Evolutionary conservation across 2,888 invertebrate species (phyloP).

Genomic region (Xylophagus ater): DNA sequence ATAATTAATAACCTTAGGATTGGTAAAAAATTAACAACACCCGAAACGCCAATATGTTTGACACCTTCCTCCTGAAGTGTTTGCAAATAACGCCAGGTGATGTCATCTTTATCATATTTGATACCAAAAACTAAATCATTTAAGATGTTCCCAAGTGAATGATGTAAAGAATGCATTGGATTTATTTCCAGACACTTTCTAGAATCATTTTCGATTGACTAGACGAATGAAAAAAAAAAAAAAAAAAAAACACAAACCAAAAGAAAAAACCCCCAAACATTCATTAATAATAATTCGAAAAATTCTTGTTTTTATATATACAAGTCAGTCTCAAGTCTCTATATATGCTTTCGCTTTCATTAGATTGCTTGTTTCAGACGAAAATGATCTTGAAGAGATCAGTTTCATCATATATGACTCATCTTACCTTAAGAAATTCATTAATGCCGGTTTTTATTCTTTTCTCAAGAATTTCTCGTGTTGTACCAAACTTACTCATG

Average conservation of each 20-base stretch:
- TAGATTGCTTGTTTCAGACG: too few species aligned
- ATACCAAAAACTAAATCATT: conserved; percentile 69
- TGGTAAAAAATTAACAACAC: conserved; percentile 74
- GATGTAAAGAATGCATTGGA: conserved; percentile 36
- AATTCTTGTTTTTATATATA: background rate
- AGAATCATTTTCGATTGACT: conserved; percentile 22
- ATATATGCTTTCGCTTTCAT: conserved; percentile 8
- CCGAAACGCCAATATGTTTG: conserved; percentile 71
- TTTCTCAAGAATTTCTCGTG: conserved; percentile 51
- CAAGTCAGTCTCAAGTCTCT: too few species aligned
- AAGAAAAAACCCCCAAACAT: conserved; percentile 22
- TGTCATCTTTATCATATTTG: conserved; percentile 54
- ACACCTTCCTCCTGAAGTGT: conserved; percentile 73
- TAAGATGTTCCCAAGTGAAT: conserved; percentile 65
- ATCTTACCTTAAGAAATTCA: conserved; percentile 48
- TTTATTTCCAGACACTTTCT: conserved; percentile 31
- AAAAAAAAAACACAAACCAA: conserved; percentile 7
- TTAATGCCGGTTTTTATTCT: conserved; percentile 51
- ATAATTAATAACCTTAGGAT: conserved; percentile 70
- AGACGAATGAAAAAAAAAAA: background rate
- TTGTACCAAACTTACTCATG: conserved; percentile 52
- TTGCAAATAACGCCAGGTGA: conserved; percentile 66
- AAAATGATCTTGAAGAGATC: background rate
- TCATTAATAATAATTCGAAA: background rate
- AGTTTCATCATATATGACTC: background rate